Evolutionary conservation across 2,113 vertebrate genomes (phyloP), one percentile per base, ranked within the genome.

Genomic region (Heterotilapia buettikoferi): DNA sequence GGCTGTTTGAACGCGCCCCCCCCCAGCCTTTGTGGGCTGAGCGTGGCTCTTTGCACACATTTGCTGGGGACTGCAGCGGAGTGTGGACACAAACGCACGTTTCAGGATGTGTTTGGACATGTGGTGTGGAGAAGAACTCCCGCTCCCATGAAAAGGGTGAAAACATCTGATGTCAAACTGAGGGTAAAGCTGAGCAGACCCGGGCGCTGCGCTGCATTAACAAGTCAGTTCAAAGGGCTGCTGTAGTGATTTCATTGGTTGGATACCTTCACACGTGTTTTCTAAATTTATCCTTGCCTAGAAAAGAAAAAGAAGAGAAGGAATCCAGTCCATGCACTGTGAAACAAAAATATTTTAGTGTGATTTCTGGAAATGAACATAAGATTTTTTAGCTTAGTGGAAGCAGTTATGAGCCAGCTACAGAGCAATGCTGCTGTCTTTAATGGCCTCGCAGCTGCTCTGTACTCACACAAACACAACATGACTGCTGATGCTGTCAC

Each of bases 401-500:
- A 82, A 8, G 19, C 61, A 83, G 85, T 76, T 83, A 86, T 5
- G 66, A 84, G n/a, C 33, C 82, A 56, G 80, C 66, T 38, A 76
- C 83, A 14, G 50, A 63, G 56, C 10, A 24, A 29, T 6, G 9
- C 13, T 21, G 61, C 11, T 82, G 79, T 92, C 82, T 79, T 78
- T 59, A 50, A 36, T 47, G 82, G 79, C 68, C 68, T 85, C 45
- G 40, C 6, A 63, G 85, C 54, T 71, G 78, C 91, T 80, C 63
- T n/a, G 79, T 59, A 10, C 53, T 66, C 52, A 21, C 31, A 84
- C 18, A 76, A 79, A 88, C 61, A 86, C 12, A 19, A 52, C 76
- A 68, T 45, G 85, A 84, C 90, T 87, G 91, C 57, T 87, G 88
- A 87, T 87, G 90, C 93, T 93, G 95, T 94, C 95, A 92, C 93